Conservation (phyloP, 2,888 invertebrate genomes). For the Thereva nobilitata region DNA sequence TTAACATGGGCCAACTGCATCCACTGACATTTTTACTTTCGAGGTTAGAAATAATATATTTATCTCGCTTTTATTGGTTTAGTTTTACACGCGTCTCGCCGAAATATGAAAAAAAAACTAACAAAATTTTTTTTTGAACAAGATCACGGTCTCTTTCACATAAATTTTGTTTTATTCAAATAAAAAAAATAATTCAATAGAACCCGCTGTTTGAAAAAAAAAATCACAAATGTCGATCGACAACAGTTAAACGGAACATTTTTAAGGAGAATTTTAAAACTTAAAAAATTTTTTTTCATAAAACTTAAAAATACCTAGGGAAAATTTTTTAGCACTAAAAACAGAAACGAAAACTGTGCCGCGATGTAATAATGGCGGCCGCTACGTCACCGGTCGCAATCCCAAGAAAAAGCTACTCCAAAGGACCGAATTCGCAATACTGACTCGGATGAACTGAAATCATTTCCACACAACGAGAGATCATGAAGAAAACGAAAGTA, state of each 20-base stretch:
- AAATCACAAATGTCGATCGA: no score
- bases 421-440: slow-evolving; percentile 42
- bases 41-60: slow-evolving; percentile 1
- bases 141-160: slow-evolving; percentile 31
- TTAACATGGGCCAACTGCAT: no score
- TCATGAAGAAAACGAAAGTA: slow-evolving; percentile 21
- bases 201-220: no score
- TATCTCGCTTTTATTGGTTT: slow-evolving; percentile 21
- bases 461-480: slow-evolving; percentile 24
- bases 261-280: background rate
- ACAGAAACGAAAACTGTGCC: slow-evolving; percentile 48
- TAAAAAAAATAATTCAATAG: background rate
- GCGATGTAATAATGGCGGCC: slow-evolving; percentile 58
- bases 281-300: slow-evolving; percentile 7
- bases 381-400: slow-evolving; percentile 58
- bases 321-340: slow-evolving; percentile 36
- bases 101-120: slow-evolving; percentile 1
- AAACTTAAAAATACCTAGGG: slow-evolving; percentile 29
- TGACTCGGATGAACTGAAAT: slow-evolving; percentile 20
- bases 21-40: no score
- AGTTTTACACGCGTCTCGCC: background rate
- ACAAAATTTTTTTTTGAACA: background rate
- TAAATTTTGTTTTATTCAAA: slow-evolving; percentile 7
- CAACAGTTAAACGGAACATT: no score
- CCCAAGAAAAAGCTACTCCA: slow-evolving; percentile 36